Percentiles rank a stretch among this genome's conserved stretches.
Evolutionary conservation across 2,888 invertebrate genomes (phyloP).

Genomic region (Eupithecia vulgata): DNA sequence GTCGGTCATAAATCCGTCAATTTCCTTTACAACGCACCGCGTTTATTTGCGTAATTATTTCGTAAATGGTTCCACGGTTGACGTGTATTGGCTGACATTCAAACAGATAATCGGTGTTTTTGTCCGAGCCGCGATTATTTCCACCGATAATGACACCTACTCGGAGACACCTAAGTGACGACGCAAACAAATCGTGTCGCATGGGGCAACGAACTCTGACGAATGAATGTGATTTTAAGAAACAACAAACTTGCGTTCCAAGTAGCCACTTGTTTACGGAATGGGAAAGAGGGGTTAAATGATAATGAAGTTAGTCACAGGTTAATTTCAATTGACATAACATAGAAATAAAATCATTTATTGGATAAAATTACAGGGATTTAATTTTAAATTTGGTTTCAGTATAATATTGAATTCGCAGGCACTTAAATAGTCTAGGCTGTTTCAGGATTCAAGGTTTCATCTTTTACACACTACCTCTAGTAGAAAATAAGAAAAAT

Average conservation of each 20-base stretch:
- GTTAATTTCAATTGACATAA: not conserved
- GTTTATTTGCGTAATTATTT: constrained; percentile 21
- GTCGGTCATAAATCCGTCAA: not conserved
- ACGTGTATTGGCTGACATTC: constrained; percentile 52
- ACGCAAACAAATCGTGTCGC: constrained; percentile 19
- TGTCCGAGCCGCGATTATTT: constrained; percentile 36
- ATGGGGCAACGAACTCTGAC: constrained; percentile 30
- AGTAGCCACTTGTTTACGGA: not conserved
- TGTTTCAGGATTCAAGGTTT: too few relatives aligned
- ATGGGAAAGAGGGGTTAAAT: not conserved
- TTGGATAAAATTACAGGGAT: too few relatives aligned
- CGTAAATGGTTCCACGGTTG: constrained; percentile 23
- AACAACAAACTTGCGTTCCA: not conserved
- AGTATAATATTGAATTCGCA: too few relatives aligned
- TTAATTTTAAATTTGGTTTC: too few relatives aligned
- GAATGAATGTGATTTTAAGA: constrained; percentile 10
- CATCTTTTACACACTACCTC: too few relatives aligned
- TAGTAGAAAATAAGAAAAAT: too few relatives aligned
- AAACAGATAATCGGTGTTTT: constrained; percentile 42
- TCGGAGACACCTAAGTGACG: constrained; percentile 4
- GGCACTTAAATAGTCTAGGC: too few relatives aligned
- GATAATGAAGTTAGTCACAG: not conserved
- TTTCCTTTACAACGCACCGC: constrained; percentile 1
- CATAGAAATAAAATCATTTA: too few relatives aligned
- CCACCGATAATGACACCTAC: constrained; percentile 22